phyloP scores from a whole-genome alignment of 2,888 invertebrate species.

The Timandra comae region DNA sequence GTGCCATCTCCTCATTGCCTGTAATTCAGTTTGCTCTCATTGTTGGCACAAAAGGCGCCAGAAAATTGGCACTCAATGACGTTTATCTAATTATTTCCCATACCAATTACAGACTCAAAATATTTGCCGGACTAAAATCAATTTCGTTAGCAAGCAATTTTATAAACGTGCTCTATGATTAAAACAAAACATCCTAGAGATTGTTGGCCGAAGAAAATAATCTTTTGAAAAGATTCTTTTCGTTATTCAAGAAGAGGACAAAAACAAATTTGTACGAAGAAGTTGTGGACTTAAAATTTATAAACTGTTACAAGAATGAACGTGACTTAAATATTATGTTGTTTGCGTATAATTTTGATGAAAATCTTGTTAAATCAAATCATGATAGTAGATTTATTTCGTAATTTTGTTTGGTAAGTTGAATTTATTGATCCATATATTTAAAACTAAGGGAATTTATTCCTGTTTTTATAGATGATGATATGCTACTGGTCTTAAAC shows the following conservation, averaged over 20 bases:
- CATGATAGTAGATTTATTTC: too few relatives aligned
- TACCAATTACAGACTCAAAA: slow-evolving; percentile 14
- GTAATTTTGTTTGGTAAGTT: too few relatives aligned
- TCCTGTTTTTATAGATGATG: too few relatives aligned
- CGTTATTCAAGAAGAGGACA: slow-evolving; percentile 18
- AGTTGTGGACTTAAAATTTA: slow-evolving; percentile 14
- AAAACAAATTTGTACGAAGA: slow-evolving; percentile 15
- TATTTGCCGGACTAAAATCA: slow-evolving; percentile 11
- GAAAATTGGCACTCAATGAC: slow-evolving; percentile 10
- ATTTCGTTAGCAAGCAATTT: slow-evolving; percentile 15
- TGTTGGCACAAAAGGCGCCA: slow-evolving; percentile 9
- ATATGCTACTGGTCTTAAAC: too few relatives aligned
- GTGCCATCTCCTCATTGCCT: too few relatives aligned
- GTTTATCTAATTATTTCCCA: slow-evolving; percentile 13
- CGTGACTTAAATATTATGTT: slow-evolving; percentile 14
- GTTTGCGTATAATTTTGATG: too few relatives aligned
- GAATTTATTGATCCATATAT: too few relatives aligned
- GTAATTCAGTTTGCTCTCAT: slow-evolving; percentile 7
- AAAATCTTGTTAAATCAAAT: too few relatives aligned
- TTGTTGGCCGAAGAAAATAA: too few relatives aligned
- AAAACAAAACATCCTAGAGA: too few relatives aligned
- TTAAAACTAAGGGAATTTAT: too few relatives aligned
- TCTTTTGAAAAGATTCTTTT: slow-evolving; percentile 13
- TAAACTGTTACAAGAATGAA: slow-evolving; percentile 14
- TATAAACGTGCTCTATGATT: too few relatives aligned